Evolutionary conservation across 2,888 invertebrate genomes (phyloP).

Genomic region (Xylota segnis): DNA sequence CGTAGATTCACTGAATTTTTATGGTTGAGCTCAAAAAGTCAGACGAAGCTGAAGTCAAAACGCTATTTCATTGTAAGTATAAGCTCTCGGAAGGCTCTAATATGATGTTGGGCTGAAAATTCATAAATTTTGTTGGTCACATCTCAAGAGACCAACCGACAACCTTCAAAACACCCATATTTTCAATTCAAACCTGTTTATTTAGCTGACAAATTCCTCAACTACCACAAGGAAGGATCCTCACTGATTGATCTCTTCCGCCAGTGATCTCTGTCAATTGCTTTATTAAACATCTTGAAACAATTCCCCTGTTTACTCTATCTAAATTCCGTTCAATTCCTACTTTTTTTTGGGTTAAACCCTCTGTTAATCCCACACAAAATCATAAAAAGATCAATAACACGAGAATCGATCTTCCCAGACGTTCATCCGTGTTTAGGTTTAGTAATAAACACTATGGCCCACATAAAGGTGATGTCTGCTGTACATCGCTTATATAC

Average conservation of each 20-base stretch:
- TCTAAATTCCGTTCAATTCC: constrained; percentile 32
- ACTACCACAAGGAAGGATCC: neutral
- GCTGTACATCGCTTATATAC: neutral
- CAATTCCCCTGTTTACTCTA: constrained; percentile 57
- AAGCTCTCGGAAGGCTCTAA: too few species aligned
- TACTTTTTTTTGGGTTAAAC: constrained; percentile 36
- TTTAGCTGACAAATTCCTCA: constrained; percentile 7
- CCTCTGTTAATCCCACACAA: constrained; percentile 32
- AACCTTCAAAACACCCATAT: too few species aligned
- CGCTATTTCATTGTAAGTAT: too few species aligned
- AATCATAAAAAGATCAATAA: constrained; percentile 63
- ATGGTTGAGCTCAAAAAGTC: too few species aligned
- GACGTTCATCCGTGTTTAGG: neutral
- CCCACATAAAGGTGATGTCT: constrained; percentile 30
- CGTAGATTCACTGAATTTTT: too few species aligned
- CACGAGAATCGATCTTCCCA: constrained; percentile 46
- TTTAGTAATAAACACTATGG: constrained; percentile 33
- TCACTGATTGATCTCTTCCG: constrained; percentile 63
- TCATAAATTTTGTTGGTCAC: neutral
- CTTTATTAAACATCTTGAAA: constrained; percentile 40
- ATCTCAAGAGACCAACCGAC: too few species aligned
- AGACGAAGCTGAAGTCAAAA: too few species aligned
- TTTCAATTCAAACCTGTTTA: constrained; percentile 17
- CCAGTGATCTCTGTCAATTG: constrained; percentile 32
- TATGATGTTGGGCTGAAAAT: neutral